Percentiles rank a stretch among this genome's conserved stretches.
These are phyloP conservation scores for Gobionotothen gibberifrons DNA, from an alignment of 2,797 vertebrate species.

Conservation along the genomic window DNA sequence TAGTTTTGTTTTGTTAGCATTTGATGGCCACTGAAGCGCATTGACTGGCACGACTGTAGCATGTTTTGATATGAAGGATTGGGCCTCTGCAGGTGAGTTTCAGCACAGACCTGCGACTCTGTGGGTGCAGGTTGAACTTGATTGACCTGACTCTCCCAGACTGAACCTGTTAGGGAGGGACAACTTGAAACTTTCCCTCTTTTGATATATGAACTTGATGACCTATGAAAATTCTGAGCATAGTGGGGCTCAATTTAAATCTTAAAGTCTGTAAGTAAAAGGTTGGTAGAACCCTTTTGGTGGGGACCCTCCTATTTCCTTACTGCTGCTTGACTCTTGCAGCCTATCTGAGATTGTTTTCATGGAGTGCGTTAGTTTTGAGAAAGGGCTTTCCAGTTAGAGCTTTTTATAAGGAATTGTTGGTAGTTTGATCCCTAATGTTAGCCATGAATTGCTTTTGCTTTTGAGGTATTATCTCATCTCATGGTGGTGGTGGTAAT, in stretches of 20 bases:
- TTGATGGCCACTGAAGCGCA: slow-evolving; percentile 35
- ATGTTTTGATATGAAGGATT: not conserved
- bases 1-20: slow-evolving; percentile 21
- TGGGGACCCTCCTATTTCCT: not conserved
- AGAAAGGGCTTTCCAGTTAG: too few relatives aligned
- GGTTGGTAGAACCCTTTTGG: too few relatives aligned
- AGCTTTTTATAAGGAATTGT: too few relatives aligned
- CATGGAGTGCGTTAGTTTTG: too few relatives aligned
- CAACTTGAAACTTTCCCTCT: slow-evolving; percentile 6
- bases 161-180: slow-evolving; percentile 26
- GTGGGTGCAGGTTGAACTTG: slow-evolving; percentile 19
- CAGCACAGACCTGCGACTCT: not conserved
- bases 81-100: slow-evolving; percentile 28
- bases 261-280: too few relatives aligned
- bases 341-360: too few relatives aligned
- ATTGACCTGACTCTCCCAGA: slow-evolving; percentile 40
- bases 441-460: not conserved
- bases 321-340: too few relatives aligned
- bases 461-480: not conserved
- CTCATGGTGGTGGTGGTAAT: not conserved
- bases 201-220: not conserved
- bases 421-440: too few relatives aligned
- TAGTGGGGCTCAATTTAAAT: not conserved
- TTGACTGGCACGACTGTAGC: not conserved
- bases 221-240: slow-evolving; percentile 3